phyloP scores from a whole-genome alignment of 2,113 vertebrate genomes.

The Uria lomvia region DNA sequence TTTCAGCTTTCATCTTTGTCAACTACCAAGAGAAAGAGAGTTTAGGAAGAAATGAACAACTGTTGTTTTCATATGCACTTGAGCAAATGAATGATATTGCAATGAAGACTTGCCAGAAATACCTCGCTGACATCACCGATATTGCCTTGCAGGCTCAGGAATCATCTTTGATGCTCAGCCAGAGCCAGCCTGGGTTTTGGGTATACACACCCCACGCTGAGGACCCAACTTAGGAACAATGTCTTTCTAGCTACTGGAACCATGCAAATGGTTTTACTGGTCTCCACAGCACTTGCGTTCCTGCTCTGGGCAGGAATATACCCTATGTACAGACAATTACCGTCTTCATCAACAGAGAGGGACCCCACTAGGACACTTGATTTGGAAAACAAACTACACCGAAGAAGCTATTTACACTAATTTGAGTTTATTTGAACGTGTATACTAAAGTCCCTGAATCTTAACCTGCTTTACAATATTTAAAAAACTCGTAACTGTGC shows the following conservation, averaged over 20 bases:
- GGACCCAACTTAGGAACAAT: neutral
- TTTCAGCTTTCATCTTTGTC: conserved; percentile 51
- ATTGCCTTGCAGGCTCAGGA: neutral
- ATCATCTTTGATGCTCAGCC: conserved; percentile 13
- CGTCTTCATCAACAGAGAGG: neutral
- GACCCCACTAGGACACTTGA: neutral
- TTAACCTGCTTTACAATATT: neutral
- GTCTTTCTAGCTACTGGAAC: neutral
- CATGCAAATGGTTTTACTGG: neutral
- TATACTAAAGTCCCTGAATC: neutral
- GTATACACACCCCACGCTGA: neutral
- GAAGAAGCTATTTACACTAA: neutral
- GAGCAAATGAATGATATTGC: conserved; percentile 39
- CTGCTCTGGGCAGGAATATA: neutral
- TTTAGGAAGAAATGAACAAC: conserved; percentile 47
- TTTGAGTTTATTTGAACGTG: neutral
- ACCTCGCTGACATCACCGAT: conserved; percentile 2
- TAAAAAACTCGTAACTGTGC: neutral
- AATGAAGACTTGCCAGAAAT: conserved; percentile 14
- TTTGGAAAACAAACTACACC: neutral
- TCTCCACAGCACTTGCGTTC: neutral
- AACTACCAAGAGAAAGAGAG: neutral
- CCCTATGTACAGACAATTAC: neutral
- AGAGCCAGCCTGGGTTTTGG: conserved; percentile 26
- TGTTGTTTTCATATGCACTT: conserved; percentile 2